Percentiles rank a stretch among this genome's conserved stretches.
phyloP scores from a whole-genome alignment of 2,113 vertebrate species.

The Bubo bubo region DNA sequence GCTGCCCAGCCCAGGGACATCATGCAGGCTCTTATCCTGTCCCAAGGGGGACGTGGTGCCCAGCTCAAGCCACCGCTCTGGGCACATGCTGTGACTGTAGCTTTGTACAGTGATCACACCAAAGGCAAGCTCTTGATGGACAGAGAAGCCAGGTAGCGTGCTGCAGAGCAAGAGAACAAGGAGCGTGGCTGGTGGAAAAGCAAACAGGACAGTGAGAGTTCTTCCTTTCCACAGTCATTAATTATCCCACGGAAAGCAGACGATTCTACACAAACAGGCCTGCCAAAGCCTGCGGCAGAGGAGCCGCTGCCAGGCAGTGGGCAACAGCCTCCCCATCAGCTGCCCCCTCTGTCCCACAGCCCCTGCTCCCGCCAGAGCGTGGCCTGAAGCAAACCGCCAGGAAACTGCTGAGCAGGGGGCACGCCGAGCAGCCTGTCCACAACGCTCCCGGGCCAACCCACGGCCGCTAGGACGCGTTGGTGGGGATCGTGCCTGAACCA shows the following conservation, averaged over 20 bases:
- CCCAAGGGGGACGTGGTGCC: rapidly evolving
- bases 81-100: rapidly evolving
- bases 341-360: background rate
- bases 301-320: background rate
- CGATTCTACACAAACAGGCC: rapidly evolving
- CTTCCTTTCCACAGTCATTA: background rate
- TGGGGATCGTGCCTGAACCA: background rate
- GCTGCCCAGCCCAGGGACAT: background rate
- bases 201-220: background rate
- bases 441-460: background rate
- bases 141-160: background rate
- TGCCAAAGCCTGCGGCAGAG: background rate
- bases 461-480: rapidly evolving
- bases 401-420: background rate
- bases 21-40: rapidly evolving
- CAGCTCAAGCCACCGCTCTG: background rate
- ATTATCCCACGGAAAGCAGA: background rate
- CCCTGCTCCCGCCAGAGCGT: background rate
- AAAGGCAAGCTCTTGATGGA: background rate
- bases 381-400: rapidly evolving
- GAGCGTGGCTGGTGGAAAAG: background rate
- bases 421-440: background rate
- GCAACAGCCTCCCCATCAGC: background rate
- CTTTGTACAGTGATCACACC: background rate
- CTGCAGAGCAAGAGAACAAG: background rate